Percentiles rank a stretch among this genome's conserved stretches.
Conservation (phyloP, 2,888 invertebrate species). For the Agrilus mali region DNA sequence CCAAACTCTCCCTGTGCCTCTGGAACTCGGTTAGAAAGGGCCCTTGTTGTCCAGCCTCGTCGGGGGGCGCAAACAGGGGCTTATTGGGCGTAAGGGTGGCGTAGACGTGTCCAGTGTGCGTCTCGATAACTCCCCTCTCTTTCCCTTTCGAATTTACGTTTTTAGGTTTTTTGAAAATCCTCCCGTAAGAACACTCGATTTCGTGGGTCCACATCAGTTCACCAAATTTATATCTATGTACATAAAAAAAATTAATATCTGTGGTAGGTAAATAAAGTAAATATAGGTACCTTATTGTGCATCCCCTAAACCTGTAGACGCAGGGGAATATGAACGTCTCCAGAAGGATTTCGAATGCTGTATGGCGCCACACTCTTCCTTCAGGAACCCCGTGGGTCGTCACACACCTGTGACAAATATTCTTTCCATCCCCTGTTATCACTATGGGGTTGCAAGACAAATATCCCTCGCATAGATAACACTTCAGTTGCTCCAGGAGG, state of each 20-base stretch:
- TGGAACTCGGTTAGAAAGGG: constrained; percentile 10
- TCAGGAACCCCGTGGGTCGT: constrained; percentile 20
- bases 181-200: constrained; percentile 21
- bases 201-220: constrained; percentile 23
- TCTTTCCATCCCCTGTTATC: constrained; percentile 22
- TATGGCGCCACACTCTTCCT: constrained; percentile 19
- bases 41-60: constrained; percentile 3
- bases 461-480: constrained; percentile 25
- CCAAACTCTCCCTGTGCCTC: constrained; percentile 11
- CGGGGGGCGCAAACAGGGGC: constrained; percentile 3
- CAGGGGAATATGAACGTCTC: constrained; percentile 26
- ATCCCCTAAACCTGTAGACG: constrained; percentile 21
- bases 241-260: too few relatives aligned
- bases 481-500: constrained; percentile 22
- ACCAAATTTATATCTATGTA: constrained; percentile 19
- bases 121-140: constrained; percentile 25
- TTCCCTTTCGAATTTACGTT: constrained; percentile 9
- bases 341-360: constrained; percentile 23
- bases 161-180: constrained; percentile 5
- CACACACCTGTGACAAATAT: constrained; percentile 28
- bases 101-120: constrained; percentile 25
- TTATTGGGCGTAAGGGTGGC: constrained; percentile 21
- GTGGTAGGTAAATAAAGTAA: too few relatives aligned
- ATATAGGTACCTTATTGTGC: constrained; percentile 6
- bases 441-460: constrained; percentile 25